Evolutionary conservation across 2,888 invertebrate genomes (phyloP), one percentile per base, ranked within the genome.

Genomic region (Sinopyrophorus schimmeli): DNA sequence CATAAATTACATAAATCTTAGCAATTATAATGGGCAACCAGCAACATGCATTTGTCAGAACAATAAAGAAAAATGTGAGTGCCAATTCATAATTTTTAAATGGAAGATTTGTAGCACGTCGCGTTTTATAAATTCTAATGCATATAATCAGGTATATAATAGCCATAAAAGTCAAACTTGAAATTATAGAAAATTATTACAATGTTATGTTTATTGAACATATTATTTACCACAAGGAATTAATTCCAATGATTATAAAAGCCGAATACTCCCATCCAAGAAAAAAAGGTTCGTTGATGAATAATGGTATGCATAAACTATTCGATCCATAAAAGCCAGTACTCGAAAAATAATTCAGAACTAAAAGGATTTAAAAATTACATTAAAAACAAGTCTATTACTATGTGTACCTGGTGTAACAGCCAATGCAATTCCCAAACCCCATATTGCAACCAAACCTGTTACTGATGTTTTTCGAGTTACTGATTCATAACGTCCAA

Each of bases 261-360:
- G 84, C 80, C 1, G 86, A 86, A 63, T 85, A 87, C 62, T 86
- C 76, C 86, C 86, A 87, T 10, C 87, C 86, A 14, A 79, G 61
- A 2, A 80, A 74, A 66, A 74, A 86, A 1, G 84, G 81, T 52
- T 86, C 83, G 53, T 82, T 81, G 48, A 86, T 80, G 66, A 86
- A 84, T 12, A 87, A 68, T 1, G 86, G 86, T 59, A 86, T 83
- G 58, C 87, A 87, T 61, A 86, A 79, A 28, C 84, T 82, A 40
- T 82, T 83, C 11, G 77, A 76, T 7, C 85, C 85, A 65, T 85
- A 86, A 69, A 82, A 85, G 54, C 76, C 74, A 0, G 78, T 80
- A 43, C 78, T 79, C 28, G 78, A 77, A 32, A 75, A 71, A 81
- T 82, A 83, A 26, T 80, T 74, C 15, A 83, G 66, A 2, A 77